Percentiles rank a stretch among this genome's conserved stretches.
phyloP scores from a whole-genome alignment of 2,797 vertebrate genomes.

The Etheostoma nigrum region DNA sequence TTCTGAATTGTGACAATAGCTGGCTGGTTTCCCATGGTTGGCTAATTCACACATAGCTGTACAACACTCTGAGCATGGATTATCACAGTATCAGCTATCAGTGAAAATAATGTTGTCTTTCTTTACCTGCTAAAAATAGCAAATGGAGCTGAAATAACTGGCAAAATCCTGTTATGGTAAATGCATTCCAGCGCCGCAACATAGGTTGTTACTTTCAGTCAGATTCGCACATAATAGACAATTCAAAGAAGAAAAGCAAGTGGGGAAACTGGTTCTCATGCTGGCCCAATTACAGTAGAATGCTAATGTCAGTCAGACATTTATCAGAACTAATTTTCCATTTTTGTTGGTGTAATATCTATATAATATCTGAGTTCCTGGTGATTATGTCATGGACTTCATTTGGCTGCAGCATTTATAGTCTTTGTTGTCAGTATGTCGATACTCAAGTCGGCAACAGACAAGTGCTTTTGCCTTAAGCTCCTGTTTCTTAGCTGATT shows the following conservation, averaged over 20 bases:
- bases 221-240: neutral
- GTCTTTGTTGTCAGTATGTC: slow-evolving; percentile 19
- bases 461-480: neutral
- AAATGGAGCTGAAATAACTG: slow-evolving; percentile 59
- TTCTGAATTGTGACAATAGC: slow-evolving; percentile 8
- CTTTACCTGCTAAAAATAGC: slow-evolving; percentile 68
- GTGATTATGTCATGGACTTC: slow-evolving; percentile 8
- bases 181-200: slow-evolving; percentile 66
- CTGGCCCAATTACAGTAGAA: slow-evolving; percentile 4
- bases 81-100: slow-evolving; percentile 58
- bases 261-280: slow-evolving; percentile 13
- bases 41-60: slow-evolving; percentile 25
- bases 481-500: slow-evolving; percentile 20
- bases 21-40: slow-evolving; percentile 34
- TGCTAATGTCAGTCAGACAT: slow-evolving; percentile 2
- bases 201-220: slow-evolving; percentile 61
- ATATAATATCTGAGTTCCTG: neutral
- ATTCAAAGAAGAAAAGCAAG: slow-evolving; percentile 30
- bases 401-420: slow-evolving; percentile 21
- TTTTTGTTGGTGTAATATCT: neutral
- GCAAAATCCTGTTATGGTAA: slow-evolving; percentile 58
- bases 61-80: slow-evolving; percentile 14
- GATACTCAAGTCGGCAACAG: slow-evolving; percentile 3
- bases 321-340: neutral
- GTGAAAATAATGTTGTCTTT: slow-evolving; percentile 58